Base-by-base conservation (phyloP, 2,888 invertebrate species). In the Scaptomyza reducta region DNA sequence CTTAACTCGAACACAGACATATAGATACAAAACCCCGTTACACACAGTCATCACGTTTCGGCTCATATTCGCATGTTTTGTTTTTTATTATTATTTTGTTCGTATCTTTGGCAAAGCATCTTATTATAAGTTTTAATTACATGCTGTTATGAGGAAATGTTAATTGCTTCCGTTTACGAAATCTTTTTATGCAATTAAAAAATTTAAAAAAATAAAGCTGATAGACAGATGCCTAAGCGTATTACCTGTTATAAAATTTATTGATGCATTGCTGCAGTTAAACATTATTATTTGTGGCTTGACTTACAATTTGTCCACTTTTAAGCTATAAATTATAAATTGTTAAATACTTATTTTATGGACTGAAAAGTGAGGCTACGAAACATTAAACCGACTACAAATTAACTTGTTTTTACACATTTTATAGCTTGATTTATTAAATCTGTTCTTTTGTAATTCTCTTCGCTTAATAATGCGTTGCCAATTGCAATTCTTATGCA, bases 91-190 rank as follows among this genome's bases (percentile, higher is more conserved):
- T 22, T 22, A 22, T 22, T 84, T 64, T 67, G 49, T 65, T 70
- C 51, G n/a, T 86, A 83, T 87, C 88, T 72, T 60, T 70, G 80
- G 59, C 70, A 77, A 81, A 69, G 83, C 80, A 86, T 83, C 88
- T 83, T 88, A 88, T 86, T 84, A 87, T 88, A 84, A 86, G 9
- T 88, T 84, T 84, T 88, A 88, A 84, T 88, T 88, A 84, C 88
- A 74, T 68, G 87, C 58, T 78, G 70, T 85, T 85, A 72, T 82
- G 79, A 62, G 79, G 83, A 86, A 79, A 82, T 70, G 83, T 82
- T 88, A 83, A 88, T 86, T 83, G 88, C 74, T 83, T 83, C 83
- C 83, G 88, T 83, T 83, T 82, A 76, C 88, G 66, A 88, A 88
- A 84, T 76, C 54, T 60, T n/a, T n/a, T 5, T n/a, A n/a, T 58